A percentile compares a stretch with the other conserved stretches of the same genome.
Evolutionary conservation across 2,888 invertebrate species (phyloP).

Genomic region (Alcis repandata): DNA sequence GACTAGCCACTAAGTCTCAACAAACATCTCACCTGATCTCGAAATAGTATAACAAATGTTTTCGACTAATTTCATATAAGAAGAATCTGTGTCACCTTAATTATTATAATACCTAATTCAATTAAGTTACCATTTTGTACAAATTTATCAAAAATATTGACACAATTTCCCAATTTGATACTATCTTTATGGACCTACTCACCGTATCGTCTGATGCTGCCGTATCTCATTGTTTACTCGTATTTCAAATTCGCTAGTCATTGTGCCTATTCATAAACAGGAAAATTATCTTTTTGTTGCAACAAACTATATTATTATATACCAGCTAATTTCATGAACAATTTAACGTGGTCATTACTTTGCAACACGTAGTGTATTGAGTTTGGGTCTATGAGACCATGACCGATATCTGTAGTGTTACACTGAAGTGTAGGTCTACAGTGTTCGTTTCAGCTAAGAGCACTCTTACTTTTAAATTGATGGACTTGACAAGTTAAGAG

Average conservation of each 20-base stretch:
- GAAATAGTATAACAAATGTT: not conserved
- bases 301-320: conserved; percentile 41
- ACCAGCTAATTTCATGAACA: conserved; percentile 48
- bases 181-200: not conserved
- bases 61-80: too few relatives aligned
- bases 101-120: too few relatives aligned
- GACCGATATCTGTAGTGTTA: conserved; percentile 6
- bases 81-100: too few relatives aligned
- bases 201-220: not conserved
- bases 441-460: not conserved
- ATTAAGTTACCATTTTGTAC: not conserved
- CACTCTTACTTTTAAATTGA: conserved; percentile 14
- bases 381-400: conserved; percentile 31
- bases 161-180: not conserved
- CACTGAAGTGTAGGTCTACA: conserved; percentile 2
- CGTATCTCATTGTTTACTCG: conserved; percentile 7
- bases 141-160: not conserved
- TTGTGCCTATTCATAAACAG: conserved; percentile 36
- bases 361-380: conserved; percentile 35
- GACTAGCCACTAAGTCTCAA: too few relatives aligned
- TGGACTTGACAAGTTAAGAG: conserved; percentile 20
- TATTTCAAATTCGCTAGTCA: conserved; percentile 20
- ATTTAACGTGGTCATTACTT: conserved; percentile 45
- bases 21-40: not conserved
- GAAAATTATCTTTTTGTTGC: conserved; percentile 39